Base-by-base conservation (phyloP, 1,140 invertebrate species). In the Pseudomyrmex cubaensis region DNA sequence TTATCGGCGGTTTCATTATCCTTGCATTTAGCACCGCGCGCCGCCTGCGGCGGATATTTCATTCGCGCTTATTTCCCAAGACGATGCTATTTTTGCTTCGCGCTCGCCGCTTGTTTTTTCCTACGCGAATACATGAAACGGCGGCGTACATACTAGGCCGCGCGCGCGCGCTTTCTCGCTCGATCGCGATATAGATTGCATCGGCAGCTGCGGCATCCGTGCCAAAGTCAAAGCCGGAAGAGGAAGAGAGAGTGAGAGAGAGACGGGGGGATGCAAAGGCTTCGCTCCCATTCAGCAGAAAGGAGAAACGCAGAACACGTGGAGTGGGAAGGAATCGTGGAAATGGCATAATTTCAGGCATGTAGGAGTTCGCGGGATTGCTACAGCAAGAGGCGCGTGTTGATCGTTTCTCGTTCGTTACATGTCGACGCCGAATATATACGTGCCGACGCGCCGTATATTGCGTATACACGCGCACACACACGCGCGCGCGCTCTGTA, bases 1-100 rank as follows among this genome's bases (percentile, higher is more conserved):
- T 57, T 70, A 78, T 78, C 76, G 76, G 48, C 44, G 57, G 57
- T 78, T 78, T 78, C 76, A 78, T 78, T 78, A 78, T 78, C 76
- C 52, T 78, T 78, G 52, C 54, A 59, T 78, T 78, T 78, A 78
- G 64, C 64, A 12, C 76, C 20, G 7, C 22, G 22, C 22, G 22
- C 17, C 44, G 50, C 20, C 10, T 78, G 54, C 20, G 52, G 64
- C 44, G 15, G 44, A 59, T 70, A 70, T 78, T 59, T 78, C 54
- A 70, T 17, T 78, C 76, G 76, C 44, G 64, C 35, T 70, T 78
- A 78, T 78, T 78, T 78, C 76, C 76, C 76, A 78, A 78, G 76
- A 54, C 54, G 64, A 64, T 57, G 54, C 20, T 70, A 70, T 70
- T 59, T 78, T 63, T 70, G 50, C 46, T 20, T 17, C 20, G 50